phyloP scores from a whole-genome alignment of 2,888 invertebrate species.

The Embidobia sp. region DNA sequence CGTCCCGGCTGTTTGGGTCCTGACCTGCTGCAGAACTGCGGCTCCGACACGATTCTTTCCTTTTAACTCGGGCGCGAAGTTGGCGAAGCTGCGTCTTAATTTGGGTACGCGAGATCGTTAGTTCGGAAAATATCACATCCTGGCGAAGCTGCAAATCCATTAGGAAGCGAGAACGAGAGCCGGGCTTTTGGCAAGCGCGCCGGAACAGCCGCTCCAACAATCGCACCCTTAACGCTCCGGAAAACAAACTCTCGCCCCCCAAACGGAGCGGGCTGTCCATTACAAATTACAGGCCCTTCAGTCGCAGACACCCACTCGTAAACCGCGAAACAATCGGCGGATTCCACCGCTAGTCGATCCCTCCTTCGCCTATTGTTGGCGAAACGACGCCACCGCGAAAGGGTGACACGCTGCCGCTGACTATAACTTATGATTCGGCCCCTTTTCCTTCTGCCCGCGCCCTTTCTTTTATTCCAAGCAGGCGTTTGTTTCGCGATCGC shows the following conservation, averaged over 20 bases:
- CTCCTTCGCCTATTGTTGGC: conserved; percentile 56
- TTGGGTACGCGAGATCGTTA: conserved; percentile 44
- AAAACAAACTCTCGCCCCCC: conserved; percentile 57
- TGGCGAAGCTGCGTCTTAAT: conserved; percentile 46
- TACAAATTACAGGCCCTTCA: conserved; percentile 74
- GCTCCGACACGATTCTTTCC: conserved; percentile 33
- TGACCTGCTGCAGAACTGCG: conserved; percentile 8
- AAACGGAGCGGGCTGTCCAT: conserved; percentile 53
- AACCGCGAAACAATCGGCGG: conserved; percentile 72
- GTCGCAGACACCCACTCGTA: conserved; percentile 75
- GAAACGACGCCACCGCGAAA: conserved; percentile 48
- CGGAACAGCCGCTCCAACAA: conserved; percentile 57
- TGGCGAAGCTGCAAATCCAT: conserved; percentile 44
- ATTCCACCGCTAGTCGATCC: conserved; percentile 60
- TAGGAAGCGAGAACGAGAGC: conserved; percentile 37
- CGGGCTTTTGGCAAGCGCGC: conserved; percentile 49
- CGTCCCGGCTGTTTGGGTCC: conserved; percentile 19
- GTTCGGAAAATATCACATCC: conserved; percentile 55
- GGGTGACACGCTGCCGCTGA: conserved; percentile 54
- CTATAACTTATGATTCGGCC: conserved; percentile 67
- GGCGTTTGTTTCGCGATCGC: conserved; percentile 35
- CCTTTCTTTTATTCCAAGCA: conserved; percentile 42
- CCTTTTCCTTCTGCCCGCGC: conserved; percentile 49
- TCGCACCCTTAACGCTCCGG: conserved; percentile 46
- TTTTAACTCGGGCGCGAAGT: conserved; percentile 31